phyloP scores from a whole-genome alignment of 37 sponge, comb jelly and placozoan genomes.

The Ianthella basta region DNA sequence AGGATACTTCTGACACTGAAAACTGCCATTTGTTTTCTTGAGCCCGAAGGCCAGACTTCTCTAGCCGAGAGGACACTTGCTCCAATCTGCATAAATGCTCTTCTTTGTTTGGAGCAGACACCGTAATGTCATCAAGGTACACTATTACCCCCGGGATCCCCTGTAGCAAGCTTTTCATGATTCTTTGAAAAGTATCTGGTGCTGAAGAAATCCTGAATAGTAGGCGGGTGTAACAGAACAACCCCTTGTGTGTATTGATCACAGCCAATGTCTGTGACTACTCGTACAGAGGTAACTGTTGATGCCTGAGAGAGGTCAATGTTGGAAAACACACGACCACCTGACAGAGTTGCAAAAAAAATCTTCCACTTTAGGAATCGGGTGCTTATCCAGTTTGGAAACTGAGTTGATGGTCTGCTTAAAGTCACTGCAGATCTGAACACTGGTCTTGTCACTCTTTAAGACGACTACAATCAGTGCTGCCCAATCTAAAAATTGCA shows the following conservation, averaged over 20 bases:
- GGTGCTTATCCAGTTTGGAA: neutral
- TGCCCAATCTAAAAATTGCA: slow-evolving; percentile 50
- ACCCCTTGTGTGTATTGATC: slow-evolving; percentile 40
- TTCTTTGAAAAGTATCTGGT: slow-evolving; percentile 30
- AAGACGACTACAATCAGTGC: slow-evolving; percentile 49
- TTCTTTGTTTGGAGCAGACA: slow-evolving; percentile 17
- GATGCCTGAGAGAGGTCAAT: slow-evolving; percentile 45
- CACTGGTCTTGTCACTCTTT: slow-evolving; percentile 33
- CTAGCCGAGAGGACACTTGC: slow-evolving; percentile 15
- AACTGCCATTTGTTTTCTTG: slow-evolving; percentile 25
- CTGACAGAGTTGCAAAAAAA: neutral
- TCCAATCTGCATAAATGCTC: slow-evolving; percentile 5
- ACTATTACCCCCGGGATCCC: slow-evolving; percentile 37
- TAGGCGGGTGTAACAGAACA: slow-evolving; percentile 25
- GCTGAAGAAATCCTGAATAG: slow-evolving; percentile 38
- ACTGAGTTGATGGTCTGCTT: slow-evolving; percentile 20
- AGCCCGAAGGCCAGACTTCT: slow-evolving; percentile 6
- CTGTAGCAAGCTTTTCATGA: slow-evolving; percentile 45
- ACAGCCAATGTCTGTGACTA: slow-evolving; percentile 20
- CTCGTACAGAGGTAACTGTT: slow-evolving; percentile 26
- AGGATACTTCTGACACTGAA: slow-evolving; percentile 7
- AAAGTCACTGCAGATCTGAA: slow-evolving; percentile 56
- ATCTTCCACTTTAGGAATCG: neutral
- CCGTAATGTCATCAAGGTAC: slow-evolving; percentile 45
- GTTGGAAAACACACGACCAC: slow-evolving; percentile 35